Base-by-base conservation (phyloP, 2,888 invertebrate genomes). In the Hoplodrina blanda region DNA sequence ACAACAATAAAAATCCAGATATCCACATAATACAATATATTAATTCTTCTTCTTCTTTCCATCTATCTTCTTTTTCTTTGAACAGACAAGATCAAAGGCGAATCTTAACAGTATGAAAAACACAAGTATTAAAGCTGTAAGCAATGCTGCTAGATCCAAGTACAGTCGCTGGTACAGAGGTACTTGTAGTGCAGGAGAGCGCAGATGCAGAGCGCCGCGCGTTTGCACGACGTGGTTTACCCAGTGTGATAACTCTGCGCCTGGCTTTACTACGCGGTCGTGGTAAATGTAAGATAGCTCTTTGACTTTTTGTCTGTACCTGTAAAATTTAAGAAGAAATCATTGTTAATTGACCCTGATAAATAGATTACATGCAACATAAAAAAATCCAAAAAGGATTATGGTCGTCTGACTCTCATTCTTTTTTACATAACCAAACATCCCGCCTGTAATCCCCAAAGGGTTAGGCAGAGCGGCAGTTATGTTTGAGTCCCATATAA, bases 241-340 rank as follows among this genome's bases (percentile, higher is more conserved):
- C 97, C 97, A 97, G 92, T 96, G 97, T 46, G 96, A 90, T 20
- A 97, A 96, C 7, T 96, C 96, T 20, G 96, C 96, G 64, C 96
- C 87, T 0, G 97, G 96, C n/a, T 94, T 91, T 68, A 96, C 89
- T 0, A 96, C 96, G 13, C 97, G 94, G 53, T 89, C 80, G 52
- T 87, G 85, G 56, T 83, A 86, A 19, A 88, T 72, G 1, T 64
- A 66, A 0, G 88, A 89, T 0, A 87, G 57, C 56, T 82, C 84
- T 33, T 85, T 85, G 6, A 75, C 84, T 56, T 44, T 84, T n/a
- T 79, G 62, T 6, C 74, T 76, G 55, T 90, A 91, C 8, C 90
- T 90, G 72, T 41, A 52, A 62, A 4, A 53, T 30, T 2, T 41
- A 11, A 44, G 46, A 50, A n/a, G n/a, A 37, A 37, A 8, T 25